Conservation (phyloP, 2,797 vertebrate genomes). For the Orestias chungarensis region DNA sequence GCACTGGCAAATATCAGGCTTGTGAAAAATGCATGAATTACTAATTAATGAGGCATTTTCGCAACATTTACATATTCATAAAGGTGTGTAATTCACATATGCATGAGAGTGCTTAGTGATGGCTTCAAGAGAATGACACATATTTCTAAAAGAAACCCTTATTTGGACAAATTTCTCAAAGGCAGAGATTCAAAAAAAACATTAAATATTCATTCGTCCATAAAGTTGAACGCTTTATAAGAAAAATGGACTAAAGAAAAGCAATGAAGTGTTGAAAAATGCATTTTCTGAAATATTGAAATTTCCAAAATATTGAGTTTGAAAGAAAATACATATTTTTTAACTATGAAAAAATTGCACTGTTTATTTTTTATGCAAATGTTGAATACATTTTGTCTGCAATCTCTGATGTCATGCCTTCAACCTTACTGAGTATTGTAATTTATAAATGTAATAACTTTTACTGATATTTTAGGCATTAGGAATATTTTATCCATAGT, state of each 20-base stretch:
- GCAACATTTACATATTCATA: conserved; percentile 87
- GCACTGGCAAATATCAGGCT: conserved; percentile 78
- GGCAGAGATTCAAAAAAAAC: conserved; percentile 76
- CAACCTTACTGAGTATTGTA: not conserved
- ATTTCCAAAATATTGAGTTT: conserved; percentile 79
- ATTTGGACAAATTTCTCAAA: conserved; percentile 79
- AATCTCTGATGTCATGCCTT: conserved; percentile 1
- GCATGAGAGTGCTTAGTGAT: conserved; percentile 82
- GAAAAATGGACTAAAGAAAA: conserved; percentile 81
- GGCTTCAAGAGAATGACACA: conserved; percentile 78
- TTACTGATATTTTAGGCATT: not conserved
- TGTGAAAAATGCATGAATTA: conserved; percentile 87
- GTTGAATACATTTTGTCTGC: conserved; percentile 43
- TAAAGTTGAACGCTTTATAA: conserved; percentile 80
- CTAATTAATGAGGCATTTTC: conserved; percentile 88
- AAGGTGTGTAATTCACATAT: conserved; percentile 86
- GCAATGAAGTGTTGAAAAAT: conserved; percentile 84
- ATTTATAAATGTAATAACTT: too few relatives aligned
- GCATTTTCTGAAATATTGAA: conserved; percentile 83
- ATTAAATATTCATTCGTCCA: conserved; percentile 82
- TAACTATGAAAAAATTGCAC: conserved; percentile 37
- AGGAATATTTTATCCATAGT: conserved; percentile 13
- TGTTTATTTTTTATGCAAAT: conserved; percentile 30
- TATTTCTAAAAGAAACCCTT: conserved; percentile 75
- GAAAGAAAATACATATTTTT: conserved; percentile 59